Evolutionary conservation across 2,888 invertebrate species (phyloP).

Genomic region (Ganaspis brasiliensis): DNA sequence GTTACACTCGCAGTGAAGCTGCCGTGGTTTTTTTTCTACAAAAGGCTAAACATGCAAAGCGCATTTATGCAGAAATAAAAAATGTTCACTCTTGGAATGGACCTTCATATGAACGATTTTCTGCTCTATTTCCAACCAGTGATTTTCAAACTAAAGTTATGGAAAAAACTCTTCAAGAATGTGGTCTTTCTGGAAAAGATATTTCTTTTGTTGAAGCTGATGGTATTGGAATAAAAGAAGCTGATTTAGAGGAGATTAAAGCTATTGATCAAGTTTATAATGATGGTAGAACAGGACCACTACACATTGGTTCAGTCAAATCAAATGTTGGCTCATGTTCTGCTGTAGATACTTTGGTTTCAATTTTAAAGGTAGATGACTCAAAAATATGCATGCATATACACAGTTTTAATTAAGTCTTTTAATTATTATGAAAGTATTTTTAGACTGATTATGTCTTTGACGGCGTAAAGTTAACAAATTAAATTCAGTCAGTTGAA

Average conservation of each 20-base stretch:
- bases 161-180: constrained; percentile 51
- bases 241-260: constrained; percentile 67
- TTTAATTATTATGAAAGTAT: too few species aligned
- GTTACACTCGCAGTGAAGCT: constrained; percentile 56
- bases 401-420: too few species aligned
- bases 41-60: constrained; percentile 53
- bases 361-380: not conserved
- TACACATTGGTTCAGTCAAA: constrained; percentile 62
- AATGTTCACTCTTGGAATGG: constrained; percentile 82
- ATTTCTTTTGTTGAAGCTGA: constrained; percentile 71
- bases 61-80: constrained; percentile 60
- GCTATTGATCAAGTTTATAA: constrained; percentile 61
- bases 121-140: constrained; percentile 43
- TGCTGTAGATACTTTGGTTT: too few species aligned
- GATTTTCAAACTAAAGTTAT: constrained; percentile 54
- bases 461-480: too few species aligned
- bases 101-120: constrained; percentile 67
- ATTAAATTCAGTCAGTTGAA: too few species aligned
- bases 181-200: constrained; percentile 53
- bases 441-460: too few species aligned
- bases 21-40: constrained; percentile 56
- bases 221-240: constrained; percentile 84
- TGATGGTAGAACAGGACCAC: constrained; percentile 54
- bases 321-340: constrained; percentile 56
- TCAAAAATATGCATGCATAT: too few species aligned